Evolutionary conservation across 2,113 vertebrate species (phyloP).

Genomic region (mouse (Mus musculus)): GRCm39 chr8:121693501-121694000

Average conservation of each 20-base stretch:
- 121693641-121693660: neutral
- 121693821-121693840: neutral
- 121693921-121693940: neutral
- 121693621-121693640: neutral
- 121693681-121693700: neutral
- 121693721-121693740: neutral
- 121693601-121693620: neutral
- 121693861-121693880: neutral
- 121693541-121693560: neutral
- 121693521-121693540: neutral
- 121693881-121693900: accelerated
- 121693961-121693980: neutral
- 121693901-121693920: neutral
- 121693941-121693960: neutral
- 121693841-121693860: neutral
- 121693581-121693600: neutral
- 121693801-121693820: too few species aligned
- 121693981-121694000: neutral
- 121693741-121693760: neutral
- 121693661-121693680: neutral
- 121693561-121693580: neutral
- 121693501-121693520: neutral
- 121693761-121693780: neutral
- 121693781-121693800: too few species aligned
- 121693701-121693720: neutral